Conservation (phyloP, 1,140 invertebrate genomes). For the Nautilus pompilius region DNA sequence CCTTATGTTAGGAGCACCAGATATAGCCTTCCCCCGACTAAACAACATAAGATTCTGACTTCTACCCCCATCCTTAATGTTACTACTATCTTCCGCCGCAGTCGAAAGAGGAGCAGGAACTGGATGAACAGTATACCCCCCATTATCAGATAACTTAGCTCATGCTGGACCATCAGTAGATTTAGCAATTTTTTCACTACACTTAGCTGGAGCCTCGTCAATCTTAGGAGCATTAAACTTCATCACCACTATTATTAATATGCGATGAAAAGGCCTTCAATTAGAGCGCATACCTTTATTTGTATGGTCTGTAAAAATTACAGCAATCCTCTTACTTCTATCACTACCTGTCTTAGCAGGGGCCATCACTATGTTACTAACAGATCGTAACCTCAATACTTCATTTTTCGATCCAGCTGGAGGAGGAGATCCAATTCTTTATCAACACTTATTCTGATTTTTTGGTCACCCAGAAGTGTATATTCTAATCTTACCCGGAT, state of each 20-base stretch:
- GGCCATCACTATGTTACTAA: conserved; percentile 70
- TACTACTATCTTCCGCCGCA: conserved; percentile 62
- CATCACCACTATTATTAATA: conserved; percentile 57
- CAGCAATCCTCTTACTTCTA: conserved; percentile 65
- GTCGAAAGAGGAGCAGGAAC: conserved; percentile 64
- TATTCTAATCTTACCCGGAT: conserved; percentile 64
- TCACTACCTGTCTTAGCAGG: conserved; percentile 70
- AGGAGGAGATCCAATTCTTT: conserved; percentile 69
- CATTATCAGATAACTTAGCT: conserved; percentile 61
- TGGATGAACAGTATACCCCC: conserved; percentile 69
- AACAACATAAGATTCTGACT: conserved; percentile 79
- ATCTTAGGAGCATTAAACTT: conserved; percentile 70
- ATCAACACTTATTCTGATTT: conserved; percentile 78
- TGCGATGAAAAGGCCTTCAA: conserved; percentile 47
- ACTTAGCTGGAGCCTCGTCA: conserved; percentile 66
- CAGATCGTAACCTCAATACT: conserved; percentile 70
- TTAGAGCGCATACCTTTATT: conserved; percentile 61
- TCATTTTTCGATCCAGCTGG: conserved; percentile 68
- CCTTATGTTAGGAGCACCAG: conserved; percentile 67
- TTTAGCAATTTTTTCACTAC: conserved; percentile 67
- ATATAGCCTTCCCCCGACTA: conserved; percentile 74
- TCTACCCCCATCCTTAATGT: conserved; percentile 62
- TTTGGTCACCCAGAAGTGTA: conserved; percentile 77
- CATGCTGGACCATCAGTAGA: conserved; percentile 65
- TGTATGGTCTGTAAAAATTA: conserved; percentile 68